These are phyloP conservation scores for Pachliopta kotzebuea DNA, from an alignment of 2,888 invertebrate species.

Conservation along the genomic window DNA sequence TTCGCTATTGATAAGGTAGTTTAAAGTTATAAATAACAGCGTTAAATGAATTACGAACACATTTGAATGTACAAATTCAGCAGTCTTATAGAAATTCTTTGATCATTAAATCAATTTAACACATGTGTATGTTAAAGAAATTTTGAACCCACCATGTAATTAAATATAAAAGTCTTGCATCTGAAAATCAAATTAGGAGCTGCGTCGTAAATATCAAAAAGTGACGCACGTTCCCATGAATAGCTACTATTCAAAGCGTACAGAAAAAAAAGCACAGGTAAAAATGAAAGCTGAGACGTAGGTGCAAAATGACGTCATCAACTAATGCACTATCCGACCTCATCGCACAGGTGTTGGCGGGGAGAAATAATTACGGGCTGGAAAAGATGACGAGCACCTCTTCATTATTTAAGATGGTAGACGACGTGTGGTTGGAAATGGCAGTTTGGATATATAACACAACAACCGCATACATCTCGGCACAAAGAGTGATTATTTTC, in stretches of 20 bases:
- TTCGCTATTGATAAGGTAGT: neutral
- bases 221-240: neutral
- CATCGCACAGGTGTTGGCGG: constrained; percentile 49
- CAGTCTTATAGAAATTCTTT: too few relatives aligned
- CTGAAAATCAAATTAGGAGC: neutral
- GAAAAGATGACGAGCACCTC: constrained; percentile 62
- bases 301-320: constrained; percentile 64
- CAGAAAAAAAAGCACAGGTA: constrained; percentile 23
- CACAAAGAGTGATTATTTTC: constrained; percentile 31
- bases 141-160: too few relatives aligned
- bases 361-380: constrained; percentile 63
- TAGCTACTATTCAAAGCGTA: constrained; percentile 14
- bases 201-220: neutral
- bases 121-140: too few relatives aligned
- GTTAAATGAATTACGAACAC: too few relatives aligned
- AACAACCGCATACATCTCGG: constrained; percentile 28
- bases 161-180: too few relatives aligned
- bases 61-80: too few relatives aligned
- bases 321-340: constrained; percentile 71
- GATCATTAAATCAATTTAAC: too few relatives aligned
- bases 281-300: constrained; percentile 14
- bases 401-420: constrained; percentile 63
- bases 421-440: constrained; percentile 50
- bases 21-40: too few relatives aligned
- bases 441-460: constrained; percentile 37